Base-by-base conservation (phyloP, 2,888 invertebrate species). In the Diogma glabrata region DNA sequence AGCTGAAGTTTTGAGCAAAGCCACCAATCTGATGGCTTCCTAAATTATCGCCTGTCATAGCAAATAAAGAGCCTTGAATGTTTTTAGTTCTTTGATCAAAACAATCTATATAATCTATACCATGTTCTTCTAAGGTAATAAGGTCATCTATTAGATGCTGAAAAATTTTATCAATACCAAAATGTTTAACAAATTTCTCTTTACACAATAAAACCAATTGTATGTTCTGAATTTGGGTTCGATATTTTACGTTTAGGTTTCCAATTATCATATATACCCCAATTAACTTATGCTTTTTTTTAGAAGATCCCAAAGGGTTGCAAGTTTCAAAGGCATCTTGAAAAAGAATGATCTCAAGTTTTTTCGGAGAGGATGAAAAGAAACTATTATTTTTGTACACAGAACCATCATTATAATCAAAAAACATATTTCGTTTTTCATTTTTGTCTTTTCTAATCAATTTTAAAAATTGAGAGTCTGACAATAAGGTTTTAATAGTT, bases 301-400 rank as follows among this genome's bases (percentile, higher is more conserved):
- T 61, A 7, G 61, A 55, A 2, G 60, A 54, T 10, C 62, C 62
- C 14, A 64, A 46, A 14, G 61, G 62, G 54, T 63, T 63, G 17
- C 63, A 61, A 30, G 60, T 16, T 53, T 63, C 60, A 52, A 63
- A 60, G 8, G 58, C 58, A 56, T 62, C 61, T 55, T 62, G 61
- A 55, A 58, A 63, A 14, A 63, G 43, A 45, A 62, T 59, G 12
- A 60, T 51, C 53, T 47, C 46, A n/a, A 54, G 12, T 16, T 53
- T 46, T 16, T 47, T 43, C 3, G 19, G 10, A 49, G 3, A 3
- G 4, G 5, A 53, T 52, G 26, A 49, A 48, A 57, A 55, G 54
- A 57, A 56, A 22, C 7, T 26, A 24, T 54, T 56, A 17, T 52
- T 50, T 52, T 53, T n/a, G n/a, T n/a, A n/a, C n/a, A n/a, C n/a